Evolutionary conservation across 35 echinoderm and acorn worm genomes (phyloP).

Genomic region (Ophioderma brevispina): DNA sequence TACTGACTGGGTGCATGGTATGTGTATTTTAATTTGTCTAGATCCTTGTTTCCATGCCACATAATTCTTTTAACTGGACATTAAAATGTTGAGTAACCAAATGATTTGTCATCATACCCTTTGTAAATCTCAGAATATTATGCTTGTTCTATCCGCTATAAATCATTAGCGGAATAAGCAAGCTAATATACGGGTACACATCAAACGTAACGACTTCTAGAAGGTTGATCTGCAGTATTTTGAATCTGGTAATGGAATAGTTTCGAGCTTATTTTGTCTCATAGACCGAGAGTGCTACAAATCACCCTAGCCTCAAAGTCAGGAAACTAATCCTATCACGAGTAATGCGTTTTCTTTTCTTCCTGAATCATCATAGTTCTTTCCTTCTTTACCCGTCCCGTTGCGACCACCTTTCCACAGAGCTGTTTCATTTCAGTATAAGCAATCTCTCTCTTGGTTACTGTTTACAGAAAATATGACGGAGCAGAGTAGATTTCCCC

Average conservation of each 20-base stretch:
- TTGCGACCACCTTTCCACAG: background rate
- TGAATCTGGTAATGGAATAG: background rate
- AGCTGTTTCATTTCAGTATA: background rate
- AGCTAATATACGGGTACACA: conserved; percentile 14
- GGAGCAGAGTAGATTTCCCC: conserved; percentile 72
- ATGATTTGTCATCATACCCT: no score
- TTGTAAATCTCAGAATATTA: conserved; percentile 66
- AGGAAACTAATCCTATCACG: conserved; percentile 25
- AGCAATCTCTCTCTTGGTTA: background rate
- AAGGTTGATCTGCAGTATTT: background rate
- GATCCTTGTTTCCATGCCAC: no score
- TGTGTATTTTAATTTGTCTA: no score
- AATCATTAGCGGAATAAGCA: conserved; percentile 64
- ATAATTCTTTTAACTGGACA: no score
- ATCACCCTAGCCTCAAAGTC: background rate
- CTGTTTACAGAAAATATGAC: conserved; percentile 11
- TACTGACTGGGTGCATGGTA: no score
- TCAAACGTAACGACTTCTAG: conserved; percentile 21
- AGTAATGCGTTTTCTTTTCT: background rate
- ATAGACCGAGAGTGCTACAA: conserved; percentile 2
- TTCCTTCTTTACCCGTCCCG: background rate
- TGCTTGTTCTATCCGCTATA: conserved; percentile 70
- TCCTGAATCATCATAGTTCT: background rate
- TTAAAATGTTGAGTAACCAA: no score
- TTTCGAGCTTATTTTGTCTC: conserved; percentile 20